Conservation (phyloP, 2,797 vertebrate genomes). For the Natrix natrix region DNA sequence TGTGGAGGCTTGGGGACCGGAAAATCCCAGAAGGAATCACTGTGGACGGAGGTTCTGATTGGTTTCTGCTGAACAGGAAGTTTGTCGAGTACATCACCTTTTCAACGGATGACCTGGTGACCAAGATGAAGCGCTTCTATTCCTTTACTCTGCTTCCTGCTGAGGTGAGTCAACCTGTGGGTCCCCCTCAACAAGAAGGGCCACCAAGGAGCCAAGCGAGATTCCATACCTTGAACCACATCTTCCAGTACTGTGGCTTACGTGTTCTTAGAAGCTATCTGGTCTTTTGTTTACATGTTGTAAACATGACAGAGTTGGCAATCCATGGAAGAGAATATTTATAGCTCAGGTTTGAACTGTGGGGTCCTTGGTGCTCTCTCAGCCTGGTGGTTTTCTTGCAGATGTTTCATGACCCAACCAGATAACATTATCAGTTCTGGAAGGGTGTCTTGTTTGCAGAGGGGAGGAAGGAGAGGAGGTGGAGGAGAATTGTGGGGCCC, state of each 20-base stretch:
- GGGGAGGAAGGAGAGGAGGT: no score
- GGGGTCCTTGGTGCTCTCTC: neutral
- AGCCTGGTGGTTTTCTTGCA: neutral
- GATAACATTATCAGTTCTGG: neutral
- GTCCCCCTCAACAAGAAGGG: conserved; percentile 21
- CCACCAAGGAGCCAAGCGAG: neutral
- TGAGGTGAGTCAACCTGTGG: conserved; percentile 75
- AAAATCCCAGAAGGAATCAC: conserved; percentile 93
- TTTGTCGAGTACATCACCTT: conserved; percentile 95
- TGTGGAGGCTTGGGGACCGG: conserved; percentile 97
- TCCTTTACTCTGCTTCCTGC: conserved; percentile 93
- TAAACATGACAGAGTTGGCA: neutral
- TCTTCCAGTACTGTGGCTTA: neutral
- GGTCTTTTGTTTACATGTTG: neutral
- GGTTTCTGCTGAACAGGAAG: conserved; percentile 94
- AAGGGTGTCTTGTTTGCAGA: no score
- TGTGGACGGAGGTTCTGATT: conserved; percentile 94
- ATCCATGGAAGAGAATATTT: neutral
- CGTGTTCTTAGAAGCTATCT: neutral
- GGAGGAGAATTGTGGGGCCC: neutral
- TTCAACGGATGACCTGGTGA: conserved; percentile 89
- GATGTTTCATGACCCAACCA: neutral
- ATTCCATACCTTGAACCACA: no score
- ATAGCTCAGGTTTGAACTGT: neutral
- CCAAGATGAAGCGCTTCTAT: conserved; percentile 96